Evolutionary conservation across 2,888 invertebrate species (phyloP).

Genomic region (Sturmia bella): DNA sequence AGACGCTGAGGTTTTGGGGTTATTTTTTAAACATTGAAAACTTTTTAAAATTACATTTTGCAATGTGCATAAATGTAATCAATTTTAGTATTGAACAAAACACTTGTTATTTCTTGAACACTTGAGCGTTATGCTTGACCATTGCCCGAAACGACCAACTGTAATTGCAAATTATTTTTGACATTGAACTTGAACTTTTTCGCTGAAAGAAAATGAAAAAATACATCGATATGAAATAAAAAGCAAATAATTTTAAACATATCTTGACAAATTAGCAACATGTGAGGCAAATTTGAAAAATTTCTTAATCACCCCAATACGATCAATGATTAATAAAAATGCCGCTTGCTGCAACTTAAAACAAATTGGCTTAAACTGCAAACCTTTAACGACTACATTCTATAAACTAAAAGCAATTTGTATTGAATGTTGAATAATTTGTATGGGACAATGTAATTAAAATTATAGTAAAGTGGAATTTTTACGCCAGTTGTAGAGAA

Average conservation of each 20-base stretch:
- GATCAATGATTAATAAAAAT: slow-evolving; percentile 67
- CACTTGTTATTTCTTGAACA: too few species aligned
- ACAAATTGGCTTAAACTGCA: slow-evolving; percentile 37
- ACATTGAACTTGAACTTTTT: slow-evolving; percentile 62
- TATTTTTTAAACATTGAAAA: too few species aligned
- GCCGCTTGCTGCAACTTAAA: slow-evolving; percentile 54
- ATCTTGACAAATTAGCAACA: slow-evolving; percentile 70
- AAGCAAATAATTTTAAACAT: slow-evolving; percentile 35
- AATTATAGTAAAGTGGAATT: slow-evolving; percentile 67
- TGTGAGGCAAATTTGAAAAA: slow-evolving; percentile 71
- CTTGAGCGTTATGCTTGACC: slow-evolving; percentile 25
- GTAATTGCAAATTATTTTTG: slow-evolving; percentile 9
- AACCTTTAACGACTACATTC: slow-evolving; percentile 44
- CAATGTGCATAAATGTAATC: too few species aligned
- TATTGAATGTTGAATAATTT: slow-evolving; percentile 70
- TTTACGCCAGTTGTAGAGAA: slow-evolving; percentile 45
- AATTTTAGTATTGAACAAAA: too few species aligned
- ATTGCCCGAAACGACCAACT: background rate
- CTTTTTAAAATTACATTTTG: too few species aligned
- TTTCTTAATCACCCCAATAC: slow-evolving; percentile 70
- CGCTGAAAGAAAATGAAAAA: background rate
- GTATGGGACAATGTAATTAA: slow-evolving; percentile 68
- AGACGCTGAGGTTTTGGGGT: too few species aligned
- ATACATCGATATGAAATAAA: slow-evolving; percentile 7
- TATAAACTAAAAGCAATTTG: slow-evolving; percentile 64